phyloP scores from a whole-genome alignment of 2,888 invertebrate genomes.

The Drosophila rubida region DNA sequence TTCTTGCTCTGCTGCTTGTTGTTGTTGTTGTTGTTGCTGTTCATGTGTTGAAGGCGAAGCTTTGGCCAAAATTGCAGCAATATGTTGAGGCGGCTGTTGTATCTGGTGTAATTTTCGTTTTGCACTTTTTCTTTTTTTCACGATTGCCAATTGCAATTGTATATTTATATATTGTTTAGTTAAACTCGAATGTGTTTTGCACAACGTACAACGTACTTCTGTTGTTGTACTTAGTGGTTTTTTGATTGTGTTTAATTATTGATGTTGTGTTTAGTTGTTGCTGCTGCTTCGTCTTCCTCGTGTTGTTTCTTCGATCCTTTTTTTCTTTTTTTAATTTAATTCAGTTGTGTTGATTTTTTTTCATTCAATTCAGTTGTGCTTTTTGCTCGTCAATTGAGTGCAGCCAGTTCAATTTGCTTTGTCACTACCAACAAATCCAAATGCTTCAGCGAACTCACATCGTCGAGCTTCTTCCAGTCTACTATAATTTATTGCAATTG shows the following conservation, averaged over 20 bases:
- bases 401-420: slow-evolving; percentile 45
- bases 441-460: slow-evolving; percentile 25
- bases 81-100: slow-evolving; percentile 45
- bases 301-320: not conserved
- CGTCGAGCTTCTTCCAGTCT: slow-evolving; percentile 23
- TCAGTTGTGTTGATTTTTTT: slow-evolving; percentile 30
- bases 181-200: not conserved
- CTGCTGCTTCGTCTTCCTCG: not conserved
- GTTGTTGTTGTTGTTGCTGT: slow-evolving; percentile 19
- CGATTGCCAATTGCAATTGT: slow-evolving; percentile 14
- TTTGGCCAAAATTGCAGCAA: slow-evolving; percentile 38
- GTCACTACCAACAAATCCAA: slow-evolving; percentile 22
- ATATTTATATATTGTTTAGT: no score
- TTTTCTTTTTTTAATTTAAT: slow-evolving; percentile 6
- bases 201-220: slow-evolving; percentile 10
- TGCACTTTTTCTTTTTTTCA: slow-evolving; percentile 5
- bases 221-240: no score
- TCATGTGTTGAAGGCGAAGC: slow-evolving; percentile 14
- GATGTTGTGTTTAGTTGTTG: slow-evolving; percentile 34
- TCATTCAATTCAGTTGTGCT: slow-evolving; percentile 24
- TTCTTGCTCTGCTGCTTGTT: not conserved
- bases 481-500: slow-evolving; percentile 21
- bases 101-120: slow-evolving; percentile 46
- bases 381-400: slow-evolving; percentile 26
- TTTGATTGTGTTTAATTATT: not conserved